phyloP scores from a whole-genome alignment of 2,797 vertebrate genomes.

The Morelia viridis region DNA sequence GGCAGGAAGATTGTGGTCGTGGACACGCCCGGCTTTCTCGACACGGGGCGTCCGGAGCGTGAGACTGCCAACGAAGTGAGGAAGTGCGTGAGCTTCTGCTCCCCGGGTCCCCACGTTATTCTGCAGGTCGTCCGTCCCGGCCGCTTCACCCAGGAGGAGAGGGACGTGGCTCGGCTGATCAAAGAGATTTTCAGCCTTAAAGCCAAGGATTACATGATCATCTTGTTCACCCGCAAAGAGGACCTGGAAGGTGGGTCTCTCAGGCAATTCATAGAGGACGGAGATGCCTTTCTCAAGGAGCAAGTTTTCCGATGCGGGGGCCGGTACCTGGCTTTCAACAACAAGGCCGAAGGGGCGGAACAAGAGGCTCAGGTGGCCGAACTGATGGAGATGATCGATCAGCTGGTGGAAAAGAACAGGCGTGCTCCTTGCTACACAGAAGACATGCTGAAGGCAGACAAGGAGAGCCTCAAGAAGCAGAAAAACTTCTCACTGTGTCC shows the following conservation, averaged over 20 bases:
- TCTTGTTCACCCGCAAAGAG: background rate
- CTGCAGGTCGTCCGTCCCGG: background rate
- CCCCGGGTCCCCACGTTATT: background rate
- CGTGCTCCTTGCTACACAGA: background rate
- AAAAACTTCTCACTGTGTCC: background rate
- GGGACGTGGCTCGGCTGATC: background rate
- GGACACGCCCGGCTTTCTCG: background rate
- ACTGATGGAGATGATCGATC: background rate
- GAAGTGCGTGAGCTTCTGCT: background rate
- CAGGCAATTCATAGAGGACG: accelerated
- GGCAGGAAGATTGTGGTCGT: background rate
- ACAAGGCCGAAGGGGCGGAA: background rate
- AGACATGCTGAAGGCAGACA: background rate
- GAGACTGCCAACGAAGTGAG: background rate
- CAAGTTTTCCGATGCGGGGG: background rate
- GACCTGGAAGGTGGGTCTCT: background rate
- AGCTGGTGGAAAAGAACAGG: accelerated
- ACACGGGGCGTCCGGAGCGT: accelerated
- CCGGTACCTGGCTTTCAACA: background rate
- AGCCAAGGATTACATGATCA: background rate
- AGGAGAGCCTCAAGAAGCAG: too few relatives aligned
- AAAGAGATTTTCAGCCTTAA: background rate
- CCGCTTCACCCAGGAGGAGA: too few relatives aligned
- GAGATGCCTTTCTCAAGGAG: background rate
- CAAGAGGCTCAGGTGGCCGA: background rate